Percentiles rank a stretch among this genome's conserved stretches.
phyloP scores from a whole-genome alignment of 1,140 invertebrate species.

The Drepana arcuata region DNA sequence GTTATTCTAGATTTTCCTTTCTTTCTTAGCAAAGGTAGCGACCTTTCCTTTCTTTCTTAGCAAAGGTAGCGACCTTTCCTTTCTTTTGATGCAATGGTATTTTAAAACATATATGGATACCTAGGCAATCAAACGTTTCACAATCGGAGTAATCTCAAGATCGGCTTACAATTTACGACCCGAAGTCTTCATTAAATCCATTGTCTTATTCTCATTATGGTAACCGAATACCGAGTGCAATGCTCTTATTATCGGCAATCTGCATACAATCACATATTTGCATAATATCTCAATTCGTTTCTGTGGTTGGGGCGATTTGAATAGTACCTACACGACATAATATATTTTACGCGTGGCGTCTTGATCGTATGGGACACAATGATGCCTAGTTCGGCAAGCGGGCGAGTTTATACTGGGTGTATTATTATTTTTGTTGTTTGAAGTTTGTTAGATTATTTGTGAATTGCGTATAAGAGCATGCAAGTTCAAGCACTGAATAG shows the following conservation, averaged over 20 bases:
- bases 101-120: no score
- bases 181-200: constrained; percentile 62
- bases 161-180: constrained; percentile 21
- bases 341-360: constrained; percentile 45
- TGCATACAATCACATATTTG: constrained; percentile 67
- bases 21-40: no score
- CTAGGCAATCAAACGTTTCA: background rate
- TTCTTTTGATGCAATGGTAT: no score
- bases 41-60: no score
- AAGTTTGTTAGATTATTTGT: no score
- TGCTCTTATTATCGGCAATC: constrained; percentile 51
- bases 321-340: constrained; percentile 37
- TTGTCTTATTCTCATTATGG: constrained; percentile 65
- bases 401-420: no score
- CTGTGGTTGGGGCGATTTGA: constrained; percentile 37
- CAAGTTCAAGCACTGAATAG: no score
- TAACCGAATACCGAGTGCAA: constrained; percentile 34
- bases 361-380: constrained; percentile 17
- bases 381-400: constrained; percentile 2
- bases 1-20: no score
- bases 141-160: constrained; percentile 10
- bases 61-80: no score
- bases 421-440: no score
- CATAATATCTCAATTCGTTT: constrained; percentile 69
- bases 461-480: no score